Conservation (phyloP, 2,888 invertebrate genomes). For the Drosophila kanekoi region DNA sequence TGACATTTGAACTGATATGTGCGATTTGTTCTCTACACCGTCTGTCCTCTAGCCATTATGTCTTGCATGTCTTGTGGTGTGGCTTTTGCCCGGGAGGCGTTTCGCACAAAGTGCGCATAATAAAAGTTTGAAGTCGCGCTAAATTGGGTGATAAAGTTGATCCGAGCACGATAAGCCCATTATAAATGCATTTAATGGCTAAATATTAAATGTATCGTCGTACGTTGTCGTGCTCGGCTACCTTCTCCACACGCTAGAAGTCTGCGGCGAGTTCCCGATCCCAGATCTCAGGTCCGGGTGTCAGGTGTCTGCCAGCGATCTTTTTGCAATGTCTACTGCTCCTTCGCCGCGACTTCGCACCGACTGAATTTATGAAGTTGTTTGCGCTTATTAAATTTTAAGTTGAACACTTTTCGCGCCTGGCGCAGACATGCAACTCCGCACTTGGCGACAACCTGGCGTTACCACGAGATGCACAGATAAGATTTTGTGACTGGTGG, state of each 20-base stretch:
- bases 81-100: constrained; percentile 16
- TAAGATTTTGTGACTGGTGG: constrained; percentile 69
- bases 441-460: constrained; percentile 74
- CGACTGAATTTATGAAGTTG: constrained; percentile 76
- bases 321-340: constrained; percentile 20
- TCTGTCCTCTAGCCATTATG: constrained; percentile 3
- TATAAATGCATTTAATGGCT: constrained; percentile 82
- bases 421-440: constrained; percentile 59
- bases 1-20: constrained; percentile 42
- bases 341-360: constrained; percentile 11
- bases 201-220: constrained; percentile 77
- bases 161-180: constrained; percentile 82
- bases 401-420: constrained; percentile 66
- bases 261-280: constrained; percentile 23
- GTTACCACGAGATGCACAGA: constrained; percentile 75
- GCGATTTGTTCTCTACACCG: constrained; percentile 25
- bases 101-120: constrained; percentile 54
- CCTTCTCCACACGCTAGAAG: constrained; percentile 31
- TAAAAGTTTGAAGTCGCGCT: constrained; percentile 69
- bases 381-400: constrained; percentile 78
- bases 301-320: constrained; percentile 53
- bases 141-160: constrained; percentile 82
- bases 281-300: constrained; percentile 25
- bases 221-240: constrained; percentile 58
- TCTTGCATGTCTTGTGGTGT: constrained; percentile 18